A percentile compares a stretch with the other conserved stretches of the same genome.
Evolutionary conservation across 2,113 vertebrate species (phyloP).

Genomic region (Pseudois nayaur): DNA sequence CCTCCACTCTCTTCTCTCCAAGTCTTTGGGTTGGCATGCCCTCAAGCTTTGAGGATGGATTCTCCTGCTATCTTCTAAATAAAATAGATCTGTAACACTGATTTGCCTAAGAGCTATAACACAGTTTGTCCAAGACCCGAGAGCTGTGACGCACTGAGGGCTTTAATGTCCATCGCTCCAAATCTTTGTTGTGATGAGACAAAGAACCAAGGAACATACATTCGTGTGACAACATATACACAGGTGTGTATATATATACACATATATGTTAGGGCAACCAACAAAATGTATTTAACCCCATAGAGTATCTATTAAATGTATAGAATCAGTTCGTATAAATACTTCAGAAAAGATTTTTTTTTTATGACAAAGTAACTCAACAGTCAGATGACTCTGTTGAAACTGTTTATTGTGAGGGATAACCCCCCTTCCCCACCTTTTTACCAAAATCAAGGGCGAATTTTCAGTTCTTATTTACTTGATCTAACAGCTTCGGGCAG

Average conservation of each 20-base stretch:
- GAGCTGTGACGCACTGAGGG: no score
- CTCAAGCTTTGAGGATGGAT: no score
- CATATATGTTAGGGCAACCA: background rate
- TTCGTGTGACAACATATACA: background rate
- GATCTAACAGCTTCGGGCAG: background rate
- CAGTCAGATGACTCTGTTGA: background rate
- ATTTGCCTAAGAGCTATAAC: no score
- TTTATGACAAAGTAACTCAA: background rate
- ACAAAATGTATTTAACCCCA: background rate
- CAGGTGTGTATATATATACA: background rate
- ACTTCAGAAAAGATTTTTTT: background rate
- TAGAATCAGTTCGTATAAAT: background rate
- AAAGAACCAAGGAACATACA: no score
- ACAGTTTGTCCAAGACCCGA: no score
- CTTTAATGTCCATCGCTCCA: no score
- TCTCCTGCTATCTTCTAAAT: no score
- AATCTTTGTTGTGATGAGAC: no score
- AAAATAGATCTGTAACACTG: no score
- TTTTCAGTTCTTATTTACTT: background rate
- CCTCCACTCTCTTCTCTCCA: no score
- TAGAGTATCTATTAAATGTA: background rate
- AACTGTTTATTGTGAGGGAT: background rate
- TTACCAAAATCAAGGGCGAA: background rate
- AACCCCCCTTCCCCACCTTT: background rate
- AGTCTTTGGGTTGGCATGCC: no score